Evolutionary conservation across 2,797 vertebrate genomes (phyloP).

Genomic region (Poeciliopsis turneri): DNA sequence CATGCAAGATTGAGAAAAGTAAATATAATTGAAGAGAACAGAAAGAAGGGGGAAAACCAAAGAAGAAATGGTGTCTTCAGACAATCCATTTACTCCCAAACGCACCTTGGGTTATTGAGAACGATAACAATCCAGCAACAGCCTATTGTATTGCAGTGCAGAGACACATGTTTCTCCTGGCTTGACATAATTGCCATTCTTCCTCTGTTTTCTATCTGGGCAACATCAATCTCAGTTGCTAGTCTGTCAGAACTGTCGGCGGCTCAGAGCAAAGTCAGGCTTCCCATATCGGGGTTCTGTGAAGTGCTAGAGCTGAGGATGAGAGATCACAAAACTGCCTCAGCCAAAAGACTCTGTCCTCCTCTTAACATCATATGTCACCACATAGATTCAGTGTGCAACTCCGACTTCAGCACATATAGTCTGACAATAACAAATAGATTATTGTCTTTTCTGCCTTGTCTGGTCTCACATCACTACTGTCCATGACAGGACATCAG

Average conservation of each 20-base stretch:
- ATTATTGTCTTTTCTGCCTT: constrained; percentile 60
- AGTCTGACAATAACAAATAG: constrained; percentile 70
- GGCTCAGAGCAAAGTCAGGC: constrained; percentile 69
- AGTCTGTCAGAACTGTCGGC: constrained; percentile 82
- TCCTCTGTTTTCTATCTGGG: constrained; percentile 83
- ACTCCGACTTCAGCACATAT: constrained; percentile 63
- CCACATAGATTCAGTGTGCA: constrained; percentile 66
- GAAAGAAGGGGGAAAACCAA: constrained; percentile 26
- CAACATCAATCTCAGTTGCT: constrained; percentile 84
- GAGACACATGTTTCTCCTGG: constrained; percentile 82
- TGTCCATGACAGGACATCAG: constrained; percentile 31
- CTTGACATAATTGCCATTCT: constrained; percentile 86
- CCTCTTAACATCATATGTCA: constrained; percentile 68
- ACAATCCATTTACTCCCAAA: constrained; percentile 82
- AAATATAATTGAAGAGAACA: constrained; percentile 5
- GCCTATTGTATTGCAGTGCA: constrained; percentile 70
- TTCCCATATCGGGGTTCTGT: constrained; percentile 64
- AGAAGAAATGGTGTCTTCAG: constrained; percentile 68
- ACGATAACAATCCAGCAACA: constrained; percentile 80
- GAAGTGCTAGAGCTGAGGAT: constrained; percentile 69
- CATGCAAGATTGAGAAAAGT: constrained; percentile 13
- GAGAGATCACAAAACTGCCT: constrained; percentile 72
- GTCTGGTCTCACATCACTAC: constrained; percentile 62
- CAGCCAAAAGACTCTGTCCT: constrained; percentile 67
- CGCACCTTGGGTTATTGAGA: constrained; percentile 83